phyloP scores from a whole-genome alignment of 2,113 vertebrate genomes.

The Ploceus nigricollis region DNA sequence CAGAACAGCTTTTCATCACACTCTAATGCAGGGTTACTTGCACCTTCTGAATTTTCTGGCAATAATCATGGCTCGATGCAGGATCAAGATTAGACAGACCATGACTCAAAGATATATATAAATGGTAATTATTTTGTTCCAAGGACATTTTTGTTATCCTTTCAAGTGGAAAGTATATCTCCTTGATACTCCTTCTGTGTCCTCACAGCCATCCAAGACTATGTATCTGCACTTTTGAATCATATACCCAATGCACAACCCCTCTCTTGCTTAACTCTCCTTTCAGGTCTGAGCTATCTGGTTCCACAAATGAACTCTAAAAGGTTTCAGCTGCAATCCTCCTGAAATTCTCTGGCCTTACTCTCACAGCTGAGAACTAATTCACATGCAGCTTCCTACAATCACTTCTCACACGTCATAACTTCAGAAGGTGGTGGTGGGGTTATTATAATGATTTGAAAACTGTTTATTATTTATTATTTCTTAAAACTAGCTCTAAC shows the following conservation, averaged over 20 bases:
- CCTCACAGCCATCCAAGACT: background rate
- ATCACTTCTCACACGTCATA: background rate
- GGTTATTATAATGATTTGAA: background rate
- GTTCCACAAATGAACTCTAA: background rate
- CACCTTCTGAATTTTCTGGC: background rate
- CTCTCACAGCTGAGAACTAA: background rate
- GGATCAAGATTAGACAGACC: background rate
- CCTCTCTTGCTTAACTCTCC: accelerated
- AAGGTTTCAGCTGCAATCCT: background rate
- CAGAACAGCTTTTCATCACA: background rate
- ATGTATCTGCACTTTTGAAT: background rate
- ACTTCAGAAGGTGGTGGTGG: background rate
- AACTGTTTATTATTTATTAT: background rate
- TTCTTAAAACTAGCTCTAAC: background rate
- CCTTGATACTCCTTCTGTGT: background rate
- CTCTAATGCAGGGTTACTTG: background rate
- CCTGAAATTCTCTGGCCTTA: background rate
- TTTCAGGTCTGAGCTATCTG: background rate
- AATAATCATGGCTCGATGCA: background rate
- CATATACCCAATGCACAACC: background rate
- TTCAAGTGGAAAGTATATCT: background rate
- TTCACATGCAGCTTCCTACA: background rate
- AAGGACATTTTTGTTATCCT: background rate
- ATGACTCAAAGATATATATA: background rate
- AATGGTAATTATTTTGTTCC: background rate